Conservation (phyloP, 2,113 vertebrate species). For the Nansenia antarctica region DNA sequence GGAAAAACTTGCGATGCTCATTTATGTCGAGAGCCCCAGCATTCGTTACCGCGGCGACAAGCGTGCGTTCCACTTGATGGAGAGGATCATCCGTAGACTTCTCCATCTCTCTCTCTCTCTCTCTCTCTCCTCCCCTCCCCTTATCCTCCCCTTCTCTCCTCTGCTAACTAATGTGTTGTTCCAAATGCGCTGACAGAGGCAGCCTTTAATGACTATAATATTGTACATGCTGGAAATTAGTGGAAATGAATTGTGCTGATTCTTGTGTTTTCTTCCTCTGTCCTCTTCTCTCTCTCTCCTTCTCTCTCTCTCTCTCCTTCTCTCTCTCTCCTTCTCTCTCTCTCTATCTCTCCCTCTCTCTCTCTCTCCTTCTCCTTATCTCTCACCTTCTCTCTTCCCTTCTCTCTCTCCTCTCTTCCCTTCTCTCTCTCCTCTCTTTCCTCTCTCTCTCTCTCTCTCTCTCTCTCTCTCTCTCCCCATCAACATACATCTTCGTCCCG, state of each 20-base stretch:
- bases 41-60: constrained; percentile 62
- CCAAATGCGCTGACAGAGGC: constrained; percentile 77
- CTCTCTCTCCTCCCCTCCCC: constrained; percentile 9
- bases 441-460: neutral
- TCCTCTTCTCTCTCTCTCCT: constrained; percentile 22
- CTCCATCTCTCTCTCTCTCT: constrained; percentile 4
- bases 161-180: constrained; percentile 68
- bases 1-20: constrained; percentile 3
- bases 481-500: constrained; percentile 30
- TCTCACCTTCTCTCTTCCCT: constrained; percentile 18
- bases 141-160: constrained; percentile 34
- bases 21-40: constrained; percentile 9
- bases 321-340: constrained; percentile 13
- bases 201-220: constrained; percentile 68
- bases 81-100: constrained; percentile 44
- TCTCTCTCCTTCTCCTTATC: too few relatives aligned
- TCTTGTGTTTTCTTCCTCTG: constrained; percentile 59
- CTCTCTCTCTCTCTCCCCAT: constrained; percentile 3
- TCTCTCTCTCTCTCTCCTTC: constrained; percentile 21
- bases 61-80: constrained; percentile 44
- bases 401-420: constrained; percentile 31
- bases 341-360: neutral
- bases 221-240: constrained; percentile 64
- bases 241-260: constrained; percentile 80
- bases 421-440: neutral